phyloP scores from a whole-genome alignment of 2,797 vertebrate species.

The Schizopygopsis pylzovi region DNA sequence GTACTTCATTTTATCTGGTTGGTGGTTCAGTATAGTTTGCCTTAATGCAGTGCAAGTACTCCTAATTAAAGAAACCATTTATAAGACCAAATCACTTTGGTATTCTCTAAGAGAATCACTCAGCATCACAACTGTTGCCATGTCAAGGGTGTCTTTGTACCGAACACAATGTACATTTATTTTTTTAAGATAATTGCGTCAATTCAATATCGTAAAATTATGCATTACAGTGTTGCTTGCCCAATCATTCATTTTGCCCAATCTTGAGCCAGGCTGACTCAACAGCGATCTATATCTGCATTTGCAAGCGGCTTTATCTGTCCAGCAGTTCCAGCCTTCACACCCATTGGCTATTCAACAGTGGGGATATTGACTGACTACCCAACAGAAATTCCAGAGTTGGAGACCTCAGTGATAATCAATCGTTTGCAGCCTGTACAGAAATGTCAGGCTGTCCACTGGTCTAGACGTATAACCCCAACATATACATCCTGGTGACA shows the following conservation, averaged over 20 bases:
- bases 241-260: background rate
- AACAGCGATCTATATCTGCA: background rate
- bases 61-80: background rate
- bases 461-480: background rate
- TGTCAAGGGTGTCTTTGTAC: background rate
- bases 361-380: conserved; percentile 29
- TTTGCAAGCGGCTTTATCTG: conserved; percentile 16
- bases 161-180: background rate
- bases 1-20: background rate
- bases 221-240: background rate
- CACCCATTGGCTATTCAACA: background rate
- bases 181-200: background rate
- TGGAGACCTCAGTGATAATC: conserved; percentile 45
- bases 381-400: conserved; percentile 47
- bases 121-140: background rate
- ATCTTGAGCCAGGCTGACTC: conserved; percentile 9
- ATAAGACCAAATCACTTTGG: background rate
- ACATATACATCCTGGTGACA: conserved; percentile 49
- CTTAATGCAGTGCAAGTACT: background rate
- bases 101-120: background rate
- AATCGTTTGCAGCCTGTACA: conserved; percentile 26
- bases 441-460: conserved; percentile 22
- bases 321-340: conserved; percentile 33
- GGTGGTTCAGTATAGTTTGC: background rate
- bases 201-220: background rate